phyloP scores from a whole-genome alignment of 2,797 vertebrate genomes.

The Monodelphis domestica region DNA sequence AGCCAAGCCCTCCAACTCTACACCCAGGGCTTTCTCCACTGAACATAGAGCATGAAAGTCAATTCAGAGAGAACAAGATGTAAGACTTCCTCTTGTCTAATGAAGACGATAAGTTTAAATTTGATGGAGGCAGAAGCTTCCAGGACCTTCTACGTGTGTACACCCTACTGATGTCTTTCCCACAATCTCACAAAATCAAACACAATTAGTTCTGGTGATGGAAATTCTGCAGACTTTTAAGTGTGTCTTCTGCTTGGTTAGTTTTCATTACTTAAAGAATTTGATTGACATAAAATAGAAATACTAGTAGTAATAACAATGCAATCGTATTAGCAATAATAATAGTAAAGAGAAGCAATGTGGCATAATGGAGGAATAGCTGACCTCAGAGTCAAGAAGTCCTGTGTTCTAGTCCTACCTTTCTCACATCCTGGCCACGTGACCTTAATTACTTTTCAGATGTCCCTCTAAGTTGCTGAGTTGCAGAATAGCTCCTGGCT shows the following conservation, averaged over 20 bases:
- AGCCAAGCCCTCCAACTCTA: not conserved
- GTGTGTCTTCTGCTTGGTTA: constrained; percentile 5
- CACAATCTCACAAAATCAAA: too few relatives aligned
- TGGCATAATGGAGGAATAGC: not conserved
- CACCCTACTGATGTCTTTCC: not conserved
- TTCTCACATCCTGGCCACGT: not conserved
- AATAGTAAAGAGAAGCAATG: not conserved
- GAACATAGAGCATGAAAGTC: not conserved
- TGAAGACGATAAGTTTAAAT: constrained; percentile 2
- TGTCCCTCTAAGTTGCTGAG: not conserved
- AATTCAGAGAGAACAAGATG: not conserved
- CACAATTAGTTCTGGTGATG: constrained; percentile 54
- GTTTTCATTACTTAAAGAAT: not conserved
- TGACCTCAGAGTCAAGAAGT: not conserved
- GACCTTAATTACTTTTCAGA: not conserved
- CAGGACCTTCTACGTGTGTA: not conserved
- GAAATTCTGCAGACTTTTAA: constrained; percentile 50
- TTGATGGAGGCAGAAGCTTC: constrained; percentile 6
- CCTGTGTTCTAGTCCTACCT: not conserved
- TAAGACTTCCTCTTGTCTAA: not conserved
- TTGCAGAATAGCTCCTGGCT: not conserved
- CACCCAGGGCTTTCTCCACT: not conserved
- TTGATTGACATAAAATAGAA: not conserved
- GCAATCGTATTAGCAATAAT: not conserved
- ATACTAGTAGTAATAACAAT: not conserved